Evolutionary conservation across 1,140 invertebrate genomes (phyloP).

Genomic region (Campoletis sonorensis): DNA sequence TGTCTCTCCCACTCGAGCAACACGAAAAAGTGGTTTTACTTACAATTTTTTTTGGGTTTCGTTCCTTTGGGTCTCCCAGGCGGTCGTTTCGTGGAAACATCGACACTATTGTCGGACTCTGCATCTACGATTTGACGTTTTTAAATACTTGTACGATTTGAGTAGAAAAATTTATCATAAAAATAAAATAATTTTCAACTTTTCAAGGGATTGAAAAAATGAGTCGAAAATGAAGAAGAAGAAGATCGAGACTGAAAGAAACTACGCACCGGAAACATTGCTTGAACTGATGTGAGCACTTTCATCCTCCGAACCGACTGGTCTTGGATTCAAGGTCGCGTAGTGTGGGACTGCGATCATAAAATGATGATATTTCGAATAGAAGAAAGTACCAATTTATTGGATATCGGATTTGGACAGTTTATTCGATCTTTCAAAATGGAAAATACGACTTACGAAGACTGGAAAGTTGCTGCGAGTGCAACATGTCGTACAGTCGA

Average conservation of each 20-base stretch:
- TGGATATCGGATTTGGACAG: neutral
- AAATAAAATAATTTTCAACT: constrained; percentile 19
- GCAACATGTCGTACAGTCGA: constrained; percentile 71
- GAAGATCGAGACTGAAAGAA: constrained; percentile 16
- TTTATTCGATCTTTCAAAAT: neutral
- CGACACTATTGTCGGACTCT: constrained; percentile 73
- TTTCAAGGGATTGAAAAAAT: constrained; percentile 16
- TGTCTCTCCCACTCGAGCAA: too few relatives aligned
- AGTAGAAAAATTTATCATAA: neutral
- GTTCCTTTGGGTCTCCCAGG: constrained; percentile 71
- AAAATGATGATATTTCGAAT: constrained; percentile 22
- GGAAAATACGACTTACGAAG: constrained; percentile 61
- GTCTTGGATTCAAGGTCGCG: constrained; percentile 63
- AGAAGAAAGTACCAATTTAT: neutral
- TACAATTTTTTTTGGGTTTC: constrained; percentile 71
- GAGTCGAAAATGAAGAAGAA: too few relatives aligned
- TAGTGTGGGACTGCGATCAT: constrained; percentile 57
- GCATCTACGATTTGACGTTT: constrained; percentile 63
- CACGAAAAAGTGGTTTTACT: constrained; percentile 42
- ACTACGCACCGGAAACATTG: constrained; percentile 63
- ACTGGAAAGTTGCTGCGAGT: constrained; percentile 71
- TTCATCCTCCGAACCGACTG: constrained; percentile 69
- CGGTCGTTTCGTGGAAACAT: constrained; percentile 70
- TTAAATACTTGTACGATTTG: constrained; percentile 43
- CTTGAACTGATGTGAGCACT: constrained; percentile 70